Base-by-base conservation (phyloP, 2,888 invertebrate genomes). In the Elysia crispata region DNA sequence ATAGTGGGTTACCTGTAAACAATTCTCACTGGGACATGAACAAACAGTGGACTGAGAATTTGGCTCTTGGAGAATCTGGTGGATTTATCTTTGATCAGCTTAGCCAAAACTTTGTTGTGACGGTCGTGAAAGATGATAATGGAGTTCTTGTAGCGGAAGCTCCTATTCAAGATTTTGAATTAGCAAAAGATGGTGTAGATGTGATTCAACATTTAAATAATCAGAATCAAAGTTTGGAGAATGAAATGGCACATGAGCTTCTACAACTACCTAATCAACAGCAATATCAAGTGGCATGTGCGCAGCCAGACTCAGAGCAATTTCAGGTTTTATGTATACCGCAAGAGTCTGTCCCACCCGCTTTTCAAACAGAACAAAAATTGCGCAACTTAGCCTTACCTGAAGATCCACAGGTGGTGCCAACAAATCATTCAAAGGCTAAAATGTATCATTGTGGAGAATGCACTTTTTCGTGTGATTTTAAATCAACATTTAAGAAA, bases 381-480 rank as follows among this genome's bases (percentile, higher is more conserved):
- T n/a, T 30, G 20, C 3, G n/a, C 25, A 5, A 15, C 49, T 18
- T 33, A 18, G n/a, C 11, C 13, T 3, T 6, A 72, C 25, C 50
- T 31, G 57, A 30, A 57, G 33, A 50, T 15, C 18, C 54, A 28
- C 57, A n/a, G 8, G 15, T 18, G 28, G 31, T 31, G 0, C 57
- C 25, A 0, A 67, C 66, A 25, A 62, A 72, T 49, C 74, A 80
- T 75, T 75, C 76, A 18, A 62, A 33, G 5, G 67, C 72, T 25
- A 80, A 80, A 41, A 80, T 76, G 76, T 80, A 30, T 30, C 80
- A 80, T 28, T 80, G 80, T 28, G 41, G 50, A 18, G 13, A 67
- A 0, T 80, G 80, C 31, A 11, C 8, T 6, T 80, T 75, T 25
- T 76, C 76, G 23, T 80, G 80, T 57, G 75, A 80, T 31, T 80